A percentile compares a stretch with the other conserved stretches of the same genome.
phyloP scores from a whole-genome alignment of 2,113 vertebrate genomes.

The Rhinoderma darwinii region DNA sequence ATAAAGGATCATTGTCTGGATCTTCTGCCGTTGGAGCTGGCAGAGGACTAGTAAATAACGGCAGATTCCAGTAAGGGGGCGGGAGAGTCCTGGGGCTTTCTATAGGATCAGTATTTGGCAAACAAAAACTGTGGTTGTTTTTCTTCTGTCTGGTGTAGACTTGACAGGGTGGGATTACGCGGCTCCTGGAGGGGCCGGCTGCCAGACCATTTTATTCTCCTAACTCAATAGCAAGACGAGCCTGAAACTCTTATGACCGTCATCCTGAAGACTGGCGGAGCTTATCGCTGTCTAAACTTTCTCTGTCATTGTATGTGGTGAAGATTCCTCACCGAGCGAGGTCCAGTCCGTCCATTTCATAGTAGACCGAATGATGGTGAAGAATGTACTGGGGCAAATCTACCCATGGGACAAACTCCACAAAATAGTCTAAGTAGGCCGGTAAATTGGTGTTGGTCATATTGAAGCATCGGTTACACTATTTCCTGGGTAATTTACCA shows the following conservation, averaged over 20 bases:
- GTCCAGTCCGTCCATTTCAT: neutral
- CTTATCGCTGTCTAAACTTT: neutral
- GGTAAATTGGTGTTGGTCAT: neutral
- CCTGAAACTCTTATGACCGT: conserved; percentile 23
- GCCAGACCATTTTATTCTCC: conserved; percentile 26
- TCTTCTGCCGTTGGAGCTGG: conserved; percentile 48
- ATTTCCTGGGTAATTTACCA: too few relatives aligned
- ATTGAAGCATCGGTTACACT: too few relatives aligned
- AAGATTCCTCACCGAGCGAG: neutral
- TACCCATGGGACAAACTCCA: neutral
- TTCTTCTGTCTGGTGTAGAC: conserved; percentile 54
- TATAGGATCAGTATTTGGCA: conserved; percentile 55
- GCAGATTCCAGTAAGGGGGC: conserved; percentile 53
- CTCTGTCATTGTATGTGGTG: neutral
- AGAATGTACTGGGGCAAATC: neutral
- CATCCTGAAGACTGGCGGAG: neutral
- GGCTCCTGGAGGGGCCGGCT: conserved; percentile 35
- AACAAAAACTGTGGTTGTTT: conserved; percentile 56
- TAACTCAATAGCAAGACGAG: conserved; percentile 11
- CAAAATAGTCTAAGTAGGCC: neutral
- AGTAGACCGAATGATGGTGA: neutral
- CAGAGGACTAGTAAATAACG: conserved; percentile 52
- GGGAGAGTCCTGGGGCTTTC: conserved; percentile 42
- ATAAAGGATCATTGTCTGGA: conserved; percentile 53
- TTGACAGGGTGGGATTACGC: conserved; percentile 42